A percentile compares a stretch with the other conserved stretches of the same genome.
Conservation (phyloP, 2,797 vertebrate genomes). For the Liasis olivaceus region DNA sequence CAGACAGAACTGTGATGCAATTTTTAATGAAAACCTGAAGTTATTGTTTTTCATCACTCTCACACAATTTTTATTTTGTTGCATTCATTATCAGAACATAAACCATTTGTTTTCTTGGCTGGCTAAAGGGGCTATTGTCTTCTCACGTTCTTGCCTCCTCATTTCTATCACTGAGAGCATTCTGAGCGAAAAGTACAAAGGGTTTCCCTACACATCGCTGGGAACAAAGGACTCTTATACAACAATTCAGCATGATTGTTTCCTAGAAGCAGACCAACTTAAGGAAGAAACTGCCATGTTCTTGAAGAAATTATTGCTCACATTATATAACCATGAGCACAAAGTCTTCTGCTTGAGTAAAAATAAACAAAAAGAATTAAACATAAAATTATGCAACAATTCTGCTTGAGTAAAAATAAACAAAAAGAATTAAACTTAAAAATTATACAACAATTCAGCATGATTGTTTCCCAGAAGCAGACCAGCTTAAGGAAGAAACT, state of each 20-base stretch:
- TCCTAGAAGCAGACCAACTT: neutral
- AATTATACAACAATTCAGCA: slow-evolving; percentile 5
- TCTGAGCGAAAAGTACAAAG: slow-evolving; percentile 11
- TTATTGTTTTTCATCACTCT: neutral
- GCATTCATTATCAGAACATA: slow-evolving; percentile 15
- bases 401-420: neutral
- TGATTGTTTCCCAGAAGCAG: neutral
- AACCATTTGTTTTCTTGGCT: slow-evolving; percentile 5
- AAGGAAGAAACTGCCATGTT: neutral
- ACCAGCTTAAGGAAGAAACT: neutral
- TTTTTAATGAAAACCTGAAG: neutral
- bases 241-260: neutral
- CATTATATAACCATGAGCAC: neutral
- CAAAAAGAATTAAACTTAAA: neutral
- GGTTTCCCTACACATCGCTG: neutral
- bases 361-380: neutral
- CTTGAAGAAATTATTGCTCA: neutral
- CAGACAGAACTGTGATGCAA: neutral
- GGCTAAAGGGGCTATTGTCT: neutral
- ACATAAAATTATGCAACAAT: neutral
- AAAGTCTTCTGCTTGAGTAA: neutral
- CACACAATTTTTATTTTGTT: neutral
- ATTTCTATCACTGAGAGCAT: neutral
- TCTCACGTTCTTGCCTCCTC: neutral
- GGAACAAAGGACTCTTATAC: slow-evolving; percentile 9